Evolutionary conservation across 2,113 vertebrate genomes (phyloP).

Genomic region (Phylloscopus trochilus): DNA sequence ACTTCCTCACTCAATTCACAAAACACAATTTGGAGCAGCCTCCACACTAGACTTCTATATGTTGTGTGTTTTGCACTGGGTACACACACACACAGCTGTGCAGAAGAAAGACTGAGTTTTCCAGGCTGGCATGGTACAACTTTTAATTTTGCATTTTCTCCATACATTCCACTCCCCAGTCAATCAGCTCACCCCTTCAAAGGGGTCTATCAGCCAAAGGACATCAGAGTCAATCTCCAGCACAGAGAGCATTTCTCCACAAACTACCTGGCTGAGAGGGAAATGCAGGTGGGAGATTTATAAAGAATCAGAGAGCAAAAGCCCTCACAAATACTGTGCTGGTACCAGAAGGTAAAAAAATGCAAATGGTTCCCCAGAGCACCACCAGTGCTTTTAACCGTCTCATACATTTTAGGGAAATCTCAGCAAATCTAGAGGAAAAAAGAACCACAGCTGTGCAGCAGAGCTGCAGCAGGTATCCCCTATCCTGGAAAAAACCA

Average conservation of each 20-base stretch:
- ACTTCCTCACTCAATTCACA: neutral
- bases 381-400: neutral
- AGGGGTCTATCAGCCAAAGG: neutral
- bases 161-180: fast-evolving
- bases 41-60: neutral
- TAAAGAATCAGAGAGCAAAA: neutral
- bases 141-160: neutral
- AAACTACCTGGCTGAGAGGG: fast-evolving
- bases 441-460: neutral
- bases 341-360: neutral
- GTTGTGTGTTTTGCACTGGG: neutral
- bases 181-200: neutral
- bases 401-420: neutral
- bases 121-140: fast-evolving
- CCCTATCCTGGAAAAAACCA: neutral
- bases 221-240: neutral
- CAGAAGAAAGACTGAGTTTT: neutral
- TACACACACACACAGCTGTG: fast-evolving
- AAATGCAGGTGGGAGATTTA: neutral
- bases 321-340: neutral
- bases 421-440: neutral
- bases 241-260: neutral
- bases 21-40: neutral
- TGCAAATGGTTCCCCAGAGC: neutral
- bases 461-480: neutral